These are phyloP conservation scores for Hyalella azteca DNA, from an alignment of 2,888 invertebrate genomes.

Conservation along the genomic window DNA sequence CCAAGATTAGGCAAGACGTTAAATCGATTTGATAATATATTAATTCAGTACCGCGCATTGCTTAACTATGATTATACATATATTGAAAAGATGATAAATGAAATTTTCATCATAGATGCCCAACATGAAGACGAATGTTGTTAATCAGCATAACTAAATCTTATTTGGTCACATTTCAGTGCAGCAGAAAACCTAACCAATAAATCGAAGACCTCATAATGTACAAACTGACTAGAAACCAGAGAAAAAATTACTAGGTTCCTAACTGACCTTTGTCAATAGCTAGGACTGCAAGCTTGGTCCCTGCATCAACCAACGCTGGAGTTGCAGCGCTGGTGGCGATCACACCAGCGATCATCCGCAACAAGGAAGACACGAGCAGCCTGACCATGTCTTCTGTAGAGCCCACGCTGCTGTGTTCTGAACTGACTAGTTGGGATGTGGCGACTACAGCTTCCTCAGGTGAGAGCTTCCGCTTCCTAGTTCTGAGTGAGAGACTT, in stretches of 20 bases:
- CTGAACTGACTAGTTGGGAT: neutral
- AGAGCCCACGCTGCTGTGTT: neutral
- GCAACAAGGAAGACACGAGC: neutral
- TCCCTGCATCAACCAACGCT: neutral
- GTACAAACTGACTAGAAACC: too few species aligned
- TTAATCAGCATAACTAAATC: too few species aligned
- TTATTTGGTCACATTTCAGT: too few species aligned
- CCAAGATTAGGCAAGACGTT: too few species aligned
- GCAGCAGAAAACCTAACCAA: too few species aligned
- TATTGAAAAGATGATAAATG: too few species aligned
- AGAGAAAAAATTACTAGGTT: neutral
- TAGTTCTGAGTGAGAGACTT: neutral
- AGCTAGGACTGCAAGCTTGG: neutral
- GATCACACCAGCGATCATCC: neutral
- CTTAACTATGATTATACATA: too few species aligned
- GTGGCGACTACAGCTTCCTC: neutral
- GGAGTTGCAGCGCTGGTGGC: neutral
- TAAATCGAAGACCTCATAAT: too few species aligned
- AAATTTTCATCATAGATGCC: too few species aligned
- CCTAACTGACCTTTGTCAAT: neutral
- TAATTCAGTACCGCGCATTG: too few species aligned
- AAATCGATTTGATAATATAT: too few species aligned
- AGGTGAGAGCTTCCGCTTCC: neutral
- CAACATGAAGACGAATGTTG: too few species aligned
- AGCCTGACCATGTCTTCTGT: neutral